Percentiles rank a stretch among this genome's conserved stretches.
Evolutionary conservation across 2,797 vertebrate genomes (phyloP).

Genomic region (Morelia viridis): DNA sequence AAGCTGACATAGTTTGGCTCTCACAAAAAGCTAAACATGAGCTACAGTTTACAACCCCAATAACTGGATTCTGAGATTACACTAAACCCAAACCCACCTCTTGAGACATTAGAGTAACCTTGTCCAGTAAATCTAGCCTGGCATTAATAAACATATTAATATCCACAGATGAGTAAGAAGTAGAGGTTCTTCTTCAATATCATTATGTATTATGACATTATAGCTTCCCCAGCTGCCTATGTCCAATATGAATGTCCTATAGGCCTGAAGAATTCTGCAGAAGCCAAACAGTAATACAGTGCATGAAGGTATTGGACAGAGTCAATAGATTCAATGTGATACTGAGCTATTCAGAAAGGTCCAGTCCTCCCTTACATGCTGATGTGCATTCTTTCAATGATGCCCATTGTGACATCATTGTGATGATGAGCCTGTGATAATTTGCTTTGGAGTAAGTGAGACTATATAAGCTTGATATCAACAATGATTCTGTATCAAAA

Average conservation of each 20-base stretch:
- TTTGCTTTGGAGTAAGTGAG: too few species aligned
- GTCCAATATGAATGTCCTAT: background rate
- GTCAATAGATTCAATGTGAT: background rate
- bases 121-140: background rate
- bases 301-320: background rate
- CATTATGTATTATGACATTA: background rate
- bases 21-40: background rate
- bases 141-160: background rate
- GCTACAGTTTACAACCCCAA: background rate
- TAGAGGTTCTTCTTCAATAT: background rate
- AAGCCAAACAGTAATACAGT: background rate
- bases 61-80: background rate
- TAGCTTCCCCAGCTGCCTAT: background rate
- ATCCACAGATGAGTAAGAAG: background rate
- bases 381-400: background rate
- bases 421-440: too few species aligned
- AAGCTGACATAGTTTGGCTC: background rate
- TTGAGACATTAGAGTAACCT: background rate
- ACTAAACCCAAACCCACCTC: background rate
- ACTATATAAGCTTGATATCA: too few species aligned
- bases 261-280: background rate
- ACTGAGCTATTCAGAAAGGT: background rate
- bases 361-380: background rate
- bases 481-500: too few species aligned
- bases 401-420: background rate